Percentiles rank a stretch among this genome's conserved stretches.
phyloP scores from a whole-genome alignment of 2,113 vertebrate genomes.

The Eira barbara region DNA sequence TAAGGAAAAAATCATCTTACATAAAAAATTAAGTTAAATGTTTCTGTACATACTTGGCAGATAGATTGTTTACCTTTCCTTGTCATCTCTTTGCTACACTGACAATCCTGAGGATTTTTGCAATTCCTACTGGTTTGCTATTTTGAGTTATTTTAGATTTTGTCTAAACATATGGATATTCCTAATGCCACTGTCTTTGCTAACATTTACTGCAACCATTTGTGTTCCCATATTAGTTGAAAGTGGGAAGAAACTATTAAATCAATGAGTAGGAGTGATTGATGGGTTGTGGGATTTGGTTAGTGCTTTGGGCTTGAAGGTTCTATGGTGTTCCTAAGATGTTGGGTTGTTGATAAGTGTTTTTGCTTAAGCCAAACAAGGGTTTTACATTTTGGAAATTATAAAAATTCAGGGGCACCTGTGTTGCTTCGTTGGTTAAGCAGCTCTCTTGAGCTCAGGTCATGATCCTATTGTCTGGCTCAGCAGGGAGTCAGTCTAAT shows the following conservation, averaged over 20 bases:
- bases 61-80: background rate
- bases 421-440: background rate
- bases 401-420: background rate
- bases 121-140: background rate
- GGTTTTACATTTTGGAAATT: background rate
- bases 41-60: background rate
- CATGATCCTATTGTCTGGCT: background rate
- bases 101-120: background rate
- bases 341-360: background rate
- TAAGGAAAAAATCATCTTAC: background rate
- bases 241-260: conserved; percentile 17
- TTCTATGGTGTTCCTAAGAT: background rate
- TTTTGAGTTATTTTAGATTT: conserved; percentile 34
- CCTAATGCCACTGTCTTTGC: background rate
- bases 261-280: background rate
- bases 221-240: background rate
- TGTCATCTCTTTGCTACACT: background rate
- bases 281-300: background rate
- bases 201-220: background rate
- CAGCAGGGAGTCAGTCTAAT: background rate
- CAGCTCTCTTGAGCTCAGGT: background rate
- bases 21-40: conserved; percentile 7
- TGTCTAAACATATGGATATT: conserved; percentile 24
- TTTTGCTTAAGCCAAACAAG: conserved; percentile 14
- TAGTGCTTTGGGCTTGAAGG: background rate